phyloP scores from a whole-genome alignment of 2,888 invertebrate genomes.

The Lypha dubia region DNA sequence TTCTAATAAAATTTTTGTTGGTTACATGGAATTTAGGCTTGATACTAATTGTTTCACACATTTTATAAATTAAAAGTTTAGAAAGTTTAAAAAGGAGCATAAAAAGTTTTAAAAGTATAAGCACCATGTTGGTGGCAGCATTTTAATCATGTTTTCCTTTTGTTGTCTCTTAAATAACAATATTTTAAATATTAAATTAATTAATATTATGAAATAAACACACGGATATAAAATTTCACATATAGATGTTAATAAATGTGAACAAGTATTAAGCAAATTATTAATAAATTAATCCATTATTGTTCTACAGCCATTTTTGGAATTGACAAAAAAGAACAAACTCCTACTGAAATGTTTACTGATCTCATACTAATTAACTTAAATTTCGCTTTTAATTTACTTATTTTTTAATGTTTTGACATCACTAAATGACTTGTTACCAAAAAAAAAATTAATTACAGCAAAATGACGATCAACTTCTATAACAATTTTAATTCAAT shows the following conservation, averaged over 20 bases:
- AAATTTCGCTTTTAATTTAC: constrained; percentile 15
- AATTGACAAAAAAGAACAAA: neutral
- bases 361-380: constrained; percentile 10
- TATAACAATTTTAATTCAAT: constrained; percentile 28
- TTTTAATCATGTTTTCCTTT: no score
- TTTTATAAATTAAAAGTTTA: no score
- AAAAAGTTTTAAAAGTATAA: neutral
- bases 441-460: constrained; percentile 8
- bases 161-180: neutral
- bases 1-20: no score
- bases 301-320: constrained; percentile 7
- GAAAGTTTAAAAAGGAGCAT: no score
- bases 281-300: constrained; percentile 12
- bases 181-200: neutral
- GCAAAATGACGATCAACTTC: neutral
- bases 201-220: constrained; percentile 1
- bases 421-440: neutral
- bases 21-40: no score
- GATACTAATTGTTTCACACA: no score
- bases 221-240: constrained; percentile 10
- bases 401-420: constrained; percentile 7
- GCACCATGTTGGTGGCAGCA: neutral
- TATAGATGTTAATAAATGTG: constrained; percentile 9
- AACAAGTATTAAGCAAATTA: constrained; percentile 17
- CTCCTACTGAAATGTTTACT: constrained; percentile 15